Conservation (phyloP, 2,113 vertebrate genomes). For the Barbus barbus region DNA sequence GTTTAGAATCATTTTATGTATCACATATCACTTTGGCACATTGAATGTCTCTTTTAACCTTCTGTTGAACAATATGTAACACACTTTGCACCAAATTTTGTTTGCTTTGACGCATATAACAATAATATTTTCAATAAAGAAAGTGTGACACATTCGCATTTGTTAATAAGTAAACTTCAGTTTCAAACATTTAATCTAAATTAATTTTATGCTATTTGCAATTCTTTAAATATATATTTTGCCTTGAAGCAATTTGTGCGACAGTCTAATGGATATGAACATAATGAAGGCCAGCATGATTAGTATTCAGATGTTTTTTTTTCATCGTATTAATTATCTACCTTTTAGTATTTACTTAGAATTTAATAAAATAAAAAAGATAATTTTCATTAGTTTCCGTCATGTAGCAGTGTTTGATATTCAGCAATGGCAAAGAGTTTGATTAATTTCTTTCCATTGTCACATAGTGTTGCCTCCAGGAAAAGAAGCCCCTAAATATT, state of each 20-base stretch:
- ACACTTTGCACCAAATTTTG: background rate
- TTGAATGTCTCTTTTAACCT: background rate
- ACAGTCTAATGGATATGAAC: background rate
- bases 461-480: background rate
- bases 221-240: background rate
- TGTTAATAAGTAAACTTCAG: background rate
- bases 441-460: no score
- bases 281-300: background rate
- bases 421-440: background rate
- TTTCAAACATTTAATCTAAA: background rate
- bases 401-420: background rate
- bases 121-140: background rate
- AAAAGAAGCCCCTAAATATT: background rate
- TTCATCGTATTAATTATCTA: background rate
- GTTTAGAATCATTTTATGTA: background rate
- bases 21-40: background rate
- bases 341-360: background rate
- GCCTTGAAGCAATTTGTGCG: background rate
- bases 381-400: background rate
- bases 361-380: background rate
- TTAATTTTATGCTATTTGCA: background rate
- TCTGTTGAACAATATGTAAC: background rate
- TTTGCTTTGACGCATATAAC: background rate
- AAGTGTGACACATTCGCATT: background rate
- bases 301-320: background rate